Base-by-base conservation (phyloP, 2,888 invertebrate genomes). In the Agonopterix subpropinquella region DNA sequence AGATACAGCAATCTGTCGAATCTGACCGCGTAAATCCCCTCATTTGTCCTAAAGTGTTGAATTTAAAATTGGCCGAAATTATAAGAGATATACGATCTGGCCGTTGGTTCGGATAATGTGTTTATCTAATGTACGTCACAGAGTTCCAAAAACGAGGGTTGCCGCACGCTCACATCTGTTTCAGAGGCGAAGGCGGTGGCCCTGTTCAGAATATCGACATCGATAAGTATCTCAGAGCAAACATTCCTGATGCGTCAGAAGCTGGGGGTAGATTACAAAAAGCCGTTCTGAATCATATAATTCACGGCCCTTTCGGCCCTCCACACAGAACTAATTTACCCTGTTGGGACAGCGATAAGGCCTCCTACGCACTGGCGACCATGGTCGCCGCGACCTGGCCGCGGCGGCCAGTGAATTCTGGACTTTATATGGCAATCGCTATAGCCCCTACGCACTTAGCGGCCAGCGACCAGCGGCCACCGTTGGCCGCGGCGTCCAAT, bases 221-320 rank as follows among this genome's bases (percentile, higher is more conserved):
- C 15, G 15, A 18, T n/a, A 43, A 18, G 18, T 43, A 15, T 43
- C 15, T 43, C 2, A 43, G 43, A 43, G 43, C 43, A 5, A 28
- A 43, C 11, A 43, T 43, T 18, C 43, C 18, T 15, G 47, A 46
- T 8, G 52, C 49, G 8, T 47, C 50, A 8, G 45, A 44, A 42
- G 50, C 50, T 11, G 49, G 45, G 5, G 44, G 13, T 10, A 36
- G 45, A 35, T 36, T 52, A 1, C 18, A 41, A 2, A 47, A 45
- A 11, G 39, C 41, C 9, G 53, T 53, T 13, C 35, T 50, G 1
- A 42, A 50, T 18, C 42, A 53, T 39, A 55, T 54, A 52, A 50
- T 50, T 41, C 54, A 54, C 48, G 54, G 54, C 4, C 52, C 52
- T 10, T 52, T 50, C 36, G 54, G 49, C 42, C 11, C n/a, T 2